A percentile compares a stretch with the other conserved stretches of the same genome.
Conservation (phyloP, 2,797 vertebrate species). For the Galagoides demidoff region DNA sequence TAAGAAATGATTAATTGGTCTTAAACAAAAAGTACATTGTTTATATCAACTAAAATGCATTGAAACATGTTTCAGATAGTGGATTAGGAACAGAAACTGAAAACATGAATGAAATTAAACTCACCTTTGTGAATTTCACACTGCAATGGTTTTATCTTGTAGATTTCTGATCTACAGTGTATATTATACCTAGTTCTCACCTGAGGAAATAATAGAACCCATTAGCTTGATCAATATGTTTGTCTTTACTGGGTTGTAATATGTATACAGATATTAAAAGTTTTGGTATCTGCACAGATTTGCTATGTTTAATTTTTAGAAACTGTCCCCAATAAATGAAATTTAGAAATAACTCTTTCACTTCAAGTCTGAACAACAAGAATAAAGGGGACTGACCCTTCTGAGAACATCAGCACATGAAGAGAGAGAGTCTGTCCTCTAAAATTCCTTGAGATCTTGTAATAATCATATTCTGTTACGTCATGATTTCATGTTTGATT, state of each 20-base stretch:
- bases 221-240: background rate
- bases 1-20: constrained; percentile 20
- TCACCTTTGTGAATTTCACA: background rate
- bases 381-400: background rate
- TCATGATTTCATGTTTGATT: background rate
- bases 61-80: background rate
- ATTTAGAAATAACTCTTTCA: constrained; percentile 25
- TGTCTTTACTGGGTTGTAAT: background rate
- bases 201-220: background rate
- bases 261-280: background rate
- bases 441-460: background rate
- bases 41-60: constrained; percentile 3
- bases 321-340: background rate
- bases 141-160: background rate
- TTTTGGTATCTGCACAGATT: background rate
- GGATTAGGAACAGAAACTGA: background rate
- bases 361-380: background rate
- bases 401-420: background rate
- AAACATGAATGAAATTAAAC: background rate
- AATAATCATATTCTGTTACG: background rate
- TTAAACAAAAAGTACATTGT: constrained; percentile 32
- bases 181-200: background rate
- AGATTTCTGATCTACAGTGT: background rate
- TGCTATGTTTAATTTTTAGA: background rate
- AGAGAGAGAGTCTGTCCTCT: background rate